Percentiles rank a stretch among this genome's conserved stretches.
phyloP scores from a whole-genome alignment of 53 echinoderm and acorn worm species.

The Henricia sp. region DNA sequence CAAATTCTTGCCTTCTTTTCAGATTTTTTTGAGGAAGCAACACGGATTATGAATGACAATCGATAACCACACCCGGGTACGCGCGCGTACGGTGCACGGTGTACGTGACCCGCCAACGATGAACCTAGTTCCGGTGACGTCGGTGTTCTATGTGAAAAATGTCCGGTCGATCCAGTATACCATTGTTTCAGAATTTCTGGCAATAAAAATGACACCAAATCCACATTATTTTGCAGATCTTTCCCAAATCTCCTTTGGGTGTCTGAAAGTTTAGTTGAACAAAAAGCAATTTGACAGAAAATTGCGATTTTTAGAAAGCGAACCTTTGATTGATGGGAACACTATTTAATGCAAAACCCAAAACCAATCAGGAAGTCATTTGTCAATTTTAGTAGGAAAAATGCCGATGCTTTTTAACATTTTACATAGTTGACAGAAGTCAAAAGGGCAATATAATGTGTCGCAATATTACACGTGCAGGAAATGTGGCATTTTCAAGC shows the following conservation, averaged over 20 bases:
- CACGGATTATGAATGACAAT: conserved; percentile 19
- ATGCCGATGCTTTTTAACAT: conserved; percentile 32
- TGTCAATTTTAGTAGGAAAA: no score
- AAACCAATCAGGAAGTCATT: conserved; percentile 35
- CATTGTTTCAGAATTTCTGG: no score
- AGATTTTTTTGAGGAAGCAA: neutral
- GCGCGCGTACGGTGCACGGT: no score
- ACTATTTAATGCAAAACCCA: conserved; percentile 4
- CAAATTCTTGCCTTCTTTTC: neutral
- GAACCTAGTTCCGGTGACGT: conserved; percentile 56
- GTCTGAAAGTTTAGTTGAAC: no score
- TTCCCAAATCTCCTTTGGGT: no score
- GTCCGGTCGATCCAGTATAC: no score
- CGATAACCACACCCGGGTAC: conserved; percentile 66
- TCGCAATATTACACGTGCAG: no score
- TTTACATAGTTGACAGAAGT: no score
- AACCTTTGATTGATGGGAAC: neutral
- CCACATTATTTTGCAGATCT: no score
- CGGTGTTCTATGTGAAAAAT: conserved; percentile 7
- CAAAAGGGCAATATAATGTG: no score
- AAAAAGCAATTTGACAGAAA: neutral
- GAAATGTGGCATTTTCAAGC: no score
- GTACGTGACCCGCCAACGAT: conserved; percentile 66
- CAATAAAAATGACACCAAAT: no score
- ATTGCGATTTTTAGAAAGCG: neutral